phyloP scores from a whole-genome alignment of 2,113 vertebrate genomes.

The Zosterops borbonicus region DNA sequence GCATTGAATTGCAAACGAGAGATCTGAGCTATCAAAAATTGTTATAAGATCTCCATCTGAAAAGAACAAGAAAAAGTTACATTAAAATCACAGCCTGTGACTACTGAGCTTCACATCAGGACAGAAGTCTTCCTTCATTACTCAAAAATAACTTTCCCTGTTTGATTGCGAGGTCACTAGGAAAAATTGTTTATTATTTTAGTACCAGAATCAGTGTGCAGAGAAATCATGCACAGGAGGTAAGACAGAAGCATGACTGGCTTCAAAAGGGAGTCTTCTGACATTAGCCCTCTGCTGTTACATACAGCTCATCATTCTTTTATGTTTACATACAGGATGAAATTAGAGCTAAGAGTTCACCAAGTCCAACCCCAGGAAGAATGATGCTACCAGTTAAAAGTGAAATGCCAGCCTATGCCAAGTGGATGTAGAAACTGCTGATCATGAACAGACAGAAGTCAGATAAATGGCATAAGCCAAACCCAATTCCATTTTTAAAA shows the following conservation, averaged over 20 bases:
- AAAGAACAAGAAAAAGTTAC: constrained; percentile 22
- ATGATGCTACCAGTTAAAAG: not conserved
- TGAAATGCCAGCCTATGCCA: not conserved
- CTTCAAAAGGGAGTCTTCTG: not conserved
- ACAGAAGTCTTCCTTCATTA: not conserved
- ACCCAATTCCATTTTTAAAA: not conserved
- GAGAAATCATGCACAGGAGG: not conserved
- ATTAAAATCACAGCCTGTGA: not conserved
- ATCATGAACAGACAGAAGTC: not conserved
- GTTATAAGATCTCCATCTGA: constrained; percentile 98
- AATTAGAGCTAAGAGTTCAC: not conserved
- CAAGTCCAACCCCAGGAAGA: not conserved
- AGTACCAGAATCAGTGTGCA: not conserved
- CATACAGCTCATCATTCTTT: not conserved
- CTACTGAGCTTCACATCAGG: not conserved
- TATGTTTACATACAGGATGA: not conserved
- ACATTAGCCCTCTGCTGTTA: not conserved
- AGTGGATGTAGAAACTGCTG: not conserved
- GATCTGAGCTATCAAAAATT: constrained; percentile 99
- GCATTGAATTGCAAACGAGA: constrained; percentile 98
- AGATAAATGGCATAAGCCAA: not conserved
- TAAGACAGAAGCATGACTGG: not conserved
- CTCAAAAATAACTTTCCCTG: not conserved
- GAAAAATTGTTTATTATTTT: not conserved
- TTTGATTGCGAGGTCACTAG: not conserved